These are phyloP conservation scores for Actinia tenebrosa DNA, from an alignment of 64 coral and sea anemone genomes.

Conservation along the genomic window DNA sequence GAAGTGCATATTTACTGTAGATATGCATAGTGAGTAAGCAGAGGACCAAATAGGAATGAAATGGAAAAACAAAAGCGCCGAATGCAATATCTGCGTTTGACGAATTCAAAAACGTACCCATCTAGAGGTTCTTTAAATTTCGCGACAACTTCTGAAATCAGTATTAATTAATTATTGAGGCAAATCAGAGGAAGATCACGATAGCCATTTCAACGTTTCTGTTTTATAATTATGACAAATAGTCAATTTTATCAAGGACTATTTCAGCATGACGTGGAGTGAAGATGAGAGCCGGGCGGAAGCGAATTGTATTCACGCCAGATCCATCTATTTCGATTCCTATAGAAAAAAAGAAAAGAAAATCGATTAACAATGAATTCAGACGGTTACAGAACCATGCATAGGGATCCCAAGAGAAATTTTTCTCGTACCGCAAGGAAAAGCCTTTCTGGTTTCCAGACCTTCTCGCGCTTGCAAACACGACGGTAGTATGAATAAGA, in stretches of 20 bases:
- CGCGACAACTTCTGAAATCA: too few species aligned
- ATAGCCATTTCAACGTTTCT: too few species aligned
- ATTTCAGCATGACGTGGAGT: neutral
- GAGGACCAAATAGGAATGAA: too few species aligned
- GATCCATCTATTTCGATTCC: slow-evolving; percentile 68
- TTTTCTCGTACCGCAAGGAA: too few species aligned
- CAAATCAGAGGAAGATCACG: too few species aligned
- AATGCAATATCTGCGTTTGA: slow-evolving; percentile 32
- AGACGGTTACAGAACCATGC: neutral
- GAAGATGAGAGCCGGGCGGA: slow-evolving; percentile 69
- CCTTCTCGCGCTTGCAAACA: too few species aligned
- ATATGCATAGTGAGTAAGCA: too few species aligned
- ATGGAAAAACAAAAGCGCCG: neutral
- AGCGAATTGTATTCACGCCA: slow-evolving; percentile 52
- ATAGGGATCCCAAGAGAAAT: neutral
- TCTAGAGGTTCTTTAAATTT: too few species aligned
- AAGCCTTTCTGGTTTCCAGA: too few species aligned
- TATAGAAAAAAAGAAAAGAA: neutral
- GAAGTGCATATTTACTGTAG: too few species aligned
- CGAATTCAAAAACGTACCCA: neutral
- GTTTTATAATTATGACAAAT: neutral
- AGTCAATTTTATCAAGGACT: neutral
- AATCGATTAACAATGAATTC: neutral
- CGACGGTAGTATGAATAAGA: too few species aligned
- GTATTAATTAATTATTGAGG: too few species aligned